phyloP scores from a whole-genome alignment of 2,797 vertebrate species.

The Sylvilagus floridanus region DNA sequence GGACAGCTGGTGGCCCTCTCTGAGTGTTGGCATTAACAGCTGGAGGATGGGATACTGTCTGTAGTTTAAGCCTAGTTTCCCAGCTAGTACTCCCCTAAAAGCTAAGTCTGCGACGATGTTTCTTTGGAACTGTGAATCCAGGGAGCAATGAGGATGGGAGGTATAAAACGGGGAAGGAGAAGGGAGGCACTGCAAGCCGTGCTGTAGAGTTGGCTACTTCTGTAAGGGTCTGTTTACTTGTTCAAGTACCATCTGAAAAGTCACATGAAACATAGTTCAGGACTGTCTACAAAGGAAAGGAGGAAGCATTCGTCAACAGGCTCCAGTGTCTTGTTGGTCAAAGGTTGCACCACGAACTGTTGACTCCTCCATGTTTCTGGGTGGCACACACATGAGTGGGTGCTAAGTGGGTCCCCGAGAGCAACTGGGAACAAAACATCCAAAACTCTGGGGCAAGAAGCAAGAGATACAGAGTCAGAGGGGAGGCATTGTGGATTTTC shows the following conservation, averaged over 20 bases:
- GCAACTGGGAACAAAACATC: background rate
- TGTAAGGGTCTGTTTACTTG: background rate
- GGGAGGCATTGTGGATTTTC: background rate
- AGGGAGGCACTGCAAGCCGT: background rate
- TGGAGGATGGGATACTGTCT: background rate
- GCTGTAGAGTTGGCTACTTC: background rate
- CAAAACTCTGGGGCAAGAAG: background rate
- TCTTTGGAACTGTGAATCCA: background rate
- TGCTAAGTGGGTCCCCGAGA: background rate
- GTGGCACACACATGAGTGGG: background rate
- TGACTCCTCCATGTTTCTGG: background rate
- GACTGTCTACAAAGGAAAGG: background rate
- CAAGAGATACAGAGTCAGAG: background rate
- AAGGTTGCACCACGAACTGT: background rate
- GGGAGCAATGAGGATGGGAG: background rate
- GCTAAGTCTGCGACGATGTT: background rate
- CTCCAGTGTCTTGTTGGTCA: background rate
- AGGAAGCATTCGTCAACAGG: background rate
- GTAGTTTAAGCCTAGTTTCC: background rate
- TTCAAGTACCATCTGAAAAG: background rate
- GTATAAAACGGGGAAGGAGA: background rate
- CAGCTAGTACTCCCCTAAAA: background rate
- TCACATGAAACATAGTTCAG: background rate
- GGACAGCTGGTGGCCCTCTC: background rate
- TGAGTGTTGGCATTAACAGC: conserved; percentile 21